A percentile compares a stretch with the other conserved stretches of the same genome.
phyloP scores from a whole-genome alignment of 2,797 vertebrate genomes.

The Philypnodon macrostomus region DNA sequence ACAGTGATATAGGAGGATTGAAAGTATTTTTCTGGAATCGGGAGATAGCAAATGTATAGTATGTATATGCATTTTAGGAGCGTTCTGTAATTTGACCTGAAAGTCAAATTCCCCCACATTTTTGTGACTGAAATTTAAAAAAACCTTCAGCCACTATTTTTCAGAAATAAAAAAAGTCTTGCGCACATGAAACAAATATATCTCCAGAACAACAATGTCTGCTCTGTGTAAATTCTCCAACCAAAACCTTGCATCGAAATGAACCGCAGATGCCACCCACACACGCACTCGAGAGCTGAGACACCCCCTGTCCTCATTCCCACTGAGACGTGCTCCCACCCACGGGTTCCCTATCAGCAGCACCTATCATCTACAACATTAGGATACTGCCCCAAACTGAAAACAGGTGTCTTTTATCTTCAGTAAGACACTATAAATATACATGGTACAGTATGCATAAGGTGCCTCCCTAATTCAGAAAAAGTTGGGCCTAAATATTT shows the following conservation, averaged over 20 bases:
- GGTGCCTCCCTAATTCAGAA: background rate
- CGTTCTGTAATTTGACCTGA: background rate
- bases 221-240: conserved; percentile 6
- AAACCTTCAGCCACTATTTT: too few relatives aligned
- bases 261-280: conserved; percentile 62
- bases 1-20: too few relatives aligned
- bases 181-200: too few relatives aligned
- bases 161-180: too few relatives aligned
- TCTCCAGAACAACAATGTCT: background rate
- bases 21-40: too few relatives aligned
- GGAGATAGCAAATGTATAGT: too few relatives aligned
- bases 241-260: conserved; percentile 12
- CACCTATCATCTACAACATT: background rate
- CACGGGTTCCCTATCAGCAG: conserved; percentile 3
- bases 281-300: conserved; percentile 40
- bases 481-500: background rate
- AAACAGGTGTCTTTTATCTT: conserved; percentile 9
- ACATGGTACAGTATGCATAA: too few relatives aligned
- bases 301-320: conserved; percentile 18
- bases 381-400: conserved; percentile 11
- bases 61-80: too few relatives aligned
- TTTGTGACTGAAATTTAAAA: too few relatives aligned
- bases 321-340: conserved; percentile 22
- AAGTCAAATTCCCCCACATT: too few relatives aligned
- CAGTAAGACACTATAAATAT: background rate